Conservation (phyloP, 2,797 vertebrate genomes). For the Pangasius larnaudii region DNA sequence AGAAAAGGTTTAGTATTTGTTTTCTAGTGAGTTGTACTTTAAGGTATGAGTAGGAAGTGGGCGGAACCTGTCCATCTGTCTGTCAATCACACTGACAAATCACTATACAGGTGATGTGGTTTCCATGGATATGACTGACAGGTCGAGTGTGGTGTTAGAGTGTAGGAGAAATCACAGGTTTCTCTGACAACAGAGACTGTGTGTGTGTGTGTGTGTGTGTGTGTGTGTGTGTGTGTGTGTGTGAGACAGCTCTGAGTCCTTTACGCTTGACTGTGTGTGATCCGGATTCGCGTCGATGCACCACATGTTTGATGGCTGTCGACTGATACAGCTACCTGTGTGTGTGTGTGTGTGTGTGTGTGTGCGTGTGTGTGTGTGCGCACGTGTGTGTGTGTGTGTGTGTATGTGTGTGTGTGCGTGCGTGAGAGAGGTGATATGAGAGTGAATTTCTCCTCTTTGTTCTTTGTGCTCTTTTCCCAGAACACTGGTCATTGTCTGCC, state of each 20-base stretch:
- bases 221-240: conserved; percentile 26
- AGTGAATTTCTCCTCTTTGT: not conserved
- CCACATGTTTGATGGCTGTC: conserved; percentile 52
- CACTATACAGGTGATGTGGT: conserved; percentile 27
- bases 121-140: conserved; percentile 52
- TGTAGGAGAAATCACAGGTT: conserved; percentile 7
- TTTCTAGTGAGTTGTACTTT: not conserved
- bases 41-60: not conserved
- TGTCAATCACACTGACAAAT: not conserved
- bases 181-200: conserved; percentile 10
- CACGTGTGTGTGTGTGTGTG: not conserved
- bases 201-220: conserved; percentile 4
- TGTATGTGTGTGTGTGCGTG: conserved; percentile 23
- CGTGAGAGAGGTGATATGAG: not conserved
- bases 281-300: conserved; percentile 35
- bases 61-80: not conserved
- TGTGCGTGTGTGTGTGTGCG: conserved; percentile 28
- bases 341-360: conserved; percentile 41
- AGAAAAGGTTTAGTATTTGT: not conserved
- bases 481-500: not conserved
- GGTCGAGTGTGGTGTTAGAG: conserved; percentile 27
- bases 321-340: conserved; percentile 42
- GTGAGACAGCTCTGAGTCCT: conserved; percentile 46
- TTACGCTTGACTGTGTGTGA: conserved; percentile 53
- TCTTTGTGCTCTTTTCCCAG: not conserved